Conservation (phyloP, 2,888 invertebrate species). For the Dascillus cervinus region DNA sequence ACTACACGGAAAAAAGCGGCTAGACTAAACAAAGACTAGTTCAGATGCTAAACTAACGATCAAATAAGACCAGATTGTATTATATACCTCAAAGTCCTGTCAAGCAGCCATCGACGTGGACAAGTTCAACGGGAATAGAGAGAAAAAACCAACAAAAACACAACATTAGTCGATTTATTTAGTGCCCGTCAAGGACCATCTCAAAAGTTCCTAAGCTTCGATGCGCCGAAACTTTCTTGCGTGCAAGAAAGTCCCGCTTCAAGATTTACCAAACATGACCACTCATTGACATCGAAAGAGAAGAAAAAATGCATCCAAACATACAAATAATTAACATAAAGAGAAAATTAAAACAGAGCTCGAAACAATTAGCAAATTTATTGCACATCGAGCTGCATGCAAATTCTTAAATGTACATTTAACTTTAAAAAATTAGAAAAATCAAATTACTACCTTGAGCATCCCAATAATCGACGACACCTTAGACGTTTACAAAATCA, state of each 20-base stretch:
- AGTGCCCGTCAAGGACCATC: conserved; percentile 73
- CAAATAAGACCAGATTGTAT: conserved; percentile 39
- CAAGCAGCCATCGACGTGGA: conserved; percentile 59
- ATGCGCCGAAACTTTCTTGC: conserved; percentile 22
- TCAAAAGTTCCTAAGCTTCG: conserved; percentile 79
- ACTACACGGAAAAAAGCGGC: conserved; percentile 43
- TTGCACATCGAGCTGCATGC: conserved; percentile 34
- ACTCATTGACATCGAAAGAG: conserved; percentile 37
- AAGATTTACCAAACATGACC: conserved; percentile 37
- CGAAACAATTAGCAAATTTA: conserved; percentile 17
- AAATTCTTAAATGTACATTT: conserved; percentile 26
- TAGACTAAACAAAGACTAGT: conserved; percentile 44
- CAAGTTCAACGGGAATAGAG: conserved; percentile 43
- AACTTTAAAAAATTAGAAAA: conserved; percentile 26
- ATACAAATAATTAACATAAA: conserved; percentile 40
- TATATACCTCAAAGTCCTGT: conserved; percentile 79
- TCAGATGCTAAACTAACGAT: conserved; percentile 40
- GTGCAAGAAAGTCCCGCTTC: conserved; percentile 23
- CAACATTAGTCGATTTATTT: conserved; percentile 51
- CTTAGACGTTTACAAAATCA: conserved; percentile 8
- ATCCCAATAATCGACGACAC: conserved; percentile 26
- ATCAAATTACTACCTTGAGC: conserved; percentile 28
- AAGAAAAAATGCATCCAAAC: conserved; percentile 38
- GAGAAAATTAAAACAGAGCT: conserved; percentile 17
- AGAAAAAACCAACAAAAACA: conserved; percentile 55